Base-by-base conservation (phyloP, 2,797 vertebrate species). In the Arremon aurantiirostris region DNA sequence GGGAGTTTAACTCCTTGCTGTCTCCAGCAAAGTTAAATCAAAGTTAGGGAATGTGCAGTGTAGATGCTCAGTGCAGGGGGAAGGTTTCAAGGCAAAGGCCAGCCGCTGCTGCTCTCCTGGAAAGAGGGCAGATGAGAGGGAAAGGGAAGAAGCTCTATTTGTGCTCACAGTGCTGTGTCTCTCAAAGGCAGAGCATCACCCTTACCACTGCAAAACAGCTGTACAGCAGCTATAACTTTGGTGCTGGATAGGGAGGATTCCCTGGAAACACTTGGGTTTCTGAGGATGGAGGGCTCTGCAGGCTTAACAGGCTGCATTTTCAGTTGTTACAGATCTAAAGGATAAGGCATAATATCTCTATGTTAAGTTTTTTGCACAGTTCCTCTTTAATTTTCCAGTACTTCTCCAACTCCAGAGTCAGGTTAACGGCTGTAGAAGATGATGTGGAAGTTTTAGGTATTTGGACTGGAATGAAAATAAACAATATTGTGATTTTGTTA, bases 1-100 rank as follows among this genome's bases (percentile, higher is more conserved):
- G 90, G 76, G 88, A 83, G 91, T 96, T 98, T 98, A 98, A 97
- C 97, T 97, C 95, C 73, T 94, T 95, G 56, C 72, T 94, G 19
- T 41, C 77, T 83, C 71, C 44, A 28, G 41, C 56, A 88, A 92
- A 91, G 90, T 44, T 10, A 66, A 50, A 34, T 69, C 41, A 72
- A 28, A 39, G 6, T 39, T n/a, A 8, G 0, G n/a, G 26, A 84
- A 34, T 12, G 49, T 86, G 30, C 23, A 63, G 39, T 3, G 21
- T 18, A 69, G 35, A 15, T 53, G 46, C 27, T 50, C 27, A 21
- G 14, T 28, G 24, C 17, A 32, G 42, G 37, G 56, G 30, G 49
- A 69, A 91, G 8, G 34, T 55, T 79, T 39, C 46, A 50, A 81
- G 39, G 19, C 24, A 68, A 90, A 90, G 15, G 3, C 52, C 82